Evolutionary conservation across 2,797 vertebrate species (phyloP), one percentile per base, ranked within the genome.

Genomic region (Gadopsis bispinosus): DNA sequence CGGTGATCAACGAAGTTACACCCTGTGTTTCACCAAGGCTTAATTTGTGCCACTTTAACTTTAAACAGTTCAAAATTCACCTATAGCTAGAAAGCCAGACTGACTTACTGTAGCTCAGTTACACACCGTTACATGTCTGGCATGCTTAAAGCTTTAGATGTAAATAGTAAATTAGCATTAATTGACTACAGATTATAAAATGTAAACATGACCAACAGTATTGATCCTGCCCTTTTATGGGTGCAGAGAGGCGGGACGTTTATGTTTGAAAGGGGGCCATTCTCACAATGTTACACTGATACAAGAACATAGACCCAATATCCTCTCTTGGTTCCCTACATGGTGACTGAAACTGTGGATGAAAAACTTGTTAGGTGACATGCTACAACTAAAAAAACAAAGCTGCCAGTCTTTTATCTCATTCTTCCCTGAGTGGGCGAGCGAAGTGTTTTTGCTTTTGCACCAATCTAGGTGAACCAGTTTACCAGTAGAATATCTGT

Each of bases 351-450:
- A 31, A 12, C 56, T 20, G 67, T 9, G 2, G 39, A 37, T 26
- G 26, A 26, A 26, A 26, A 26, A 26, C 26, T 26, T 26, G 26
- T 26, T 26, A 26, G 26, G 26, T 26, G 26, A 26, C 26, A 26
- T 26, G 26, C 26, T 26, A 26, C 26, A 26, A 26, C 26, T 26
- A 26, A 26, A 26, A 26, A 26, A 26, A 26, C 26, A 26, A 26
- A 26, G 26, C 26, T 26, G 26, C 26, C 26, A 26, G 26, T 26
- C 60, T 71, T 55, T 65, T 74, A 75, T 82, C 39, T 66, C 47
- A n/a, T 67, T 67, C 68, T 6, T 66, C 58, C 14, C 39, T 9
- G 55, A 60, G 35, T 14, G 19, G 54, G 26, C 1, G 10, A 71
- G 47, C 26, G 26, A 26, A 26, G 26, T 26, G 26, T 26, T 26